Evolutionary conservation across 2,797 vertebrate genomes (phyloP).

Genomic region (Falco berigora): DNA sequence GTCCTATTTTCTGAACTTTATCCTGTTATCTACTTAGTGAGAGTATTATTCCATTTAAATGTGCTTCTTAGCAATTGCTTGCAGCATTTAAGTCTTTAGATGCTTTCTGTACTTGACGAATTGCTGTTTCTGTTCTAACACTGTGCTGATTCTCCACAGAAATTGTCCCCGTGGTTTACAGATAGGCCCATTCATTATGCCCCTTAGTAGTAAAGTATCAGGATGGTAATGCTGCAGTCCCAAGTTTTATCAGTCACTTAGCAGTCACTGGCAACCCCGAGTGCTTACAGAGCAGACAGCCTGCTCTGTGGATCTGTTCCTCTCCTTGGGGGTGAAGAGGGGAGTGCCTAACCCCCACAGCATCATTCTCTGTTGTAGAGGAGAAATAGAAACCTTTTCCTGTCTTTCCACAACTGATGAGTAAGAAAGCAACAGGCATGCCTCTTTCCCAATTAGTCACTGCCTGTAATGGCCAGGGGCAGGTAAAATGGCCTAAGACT

Average conservation of each 20-base stretch:
- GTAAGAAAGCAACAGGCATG: background rate
- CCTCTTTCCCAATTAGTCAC: background rate
- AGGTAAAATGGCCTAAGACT: background rate
- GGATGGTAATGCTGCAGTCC: background rate
- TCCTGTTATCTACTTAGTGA: slow-evolving; percentile 41
- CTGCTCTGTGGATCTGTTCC: background rate
- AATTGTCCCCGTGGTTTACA: background rate
- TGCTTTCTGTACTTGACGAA: slow-evolving; percentile 11
- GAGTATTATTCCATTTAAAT: slow-evolving; percentile 35
- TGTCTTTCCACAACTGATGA: background rate
- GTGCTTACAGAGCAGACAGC: background rate
- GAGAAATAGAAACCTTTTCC: background rate
- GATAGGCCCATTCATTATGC: background rate
- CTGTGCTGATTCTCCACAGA: background rate
- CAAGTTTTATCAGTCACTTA: background rate
- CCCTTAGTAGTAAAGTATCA: background rate
- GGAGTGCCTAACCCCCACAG: background rate
- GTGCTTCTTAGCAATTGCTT: slow-evolving; percentile 31
- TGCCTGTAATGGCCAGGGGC: background rate
- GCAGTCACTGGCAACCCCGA: background rate
- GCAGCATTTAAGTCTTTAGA: slow-evolving; percentile 28
- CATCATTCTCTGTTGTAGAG: background rate
- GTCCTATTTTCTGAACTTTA: slow-evolving; percentile 20
- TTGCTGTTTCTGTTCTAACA: background rate
- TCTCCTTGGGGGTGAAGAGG: background rate